Evolutionary conservation across 2,888 invertebrate species (phyloP).

Genomic region (Calliopum simillimum): DNA sequence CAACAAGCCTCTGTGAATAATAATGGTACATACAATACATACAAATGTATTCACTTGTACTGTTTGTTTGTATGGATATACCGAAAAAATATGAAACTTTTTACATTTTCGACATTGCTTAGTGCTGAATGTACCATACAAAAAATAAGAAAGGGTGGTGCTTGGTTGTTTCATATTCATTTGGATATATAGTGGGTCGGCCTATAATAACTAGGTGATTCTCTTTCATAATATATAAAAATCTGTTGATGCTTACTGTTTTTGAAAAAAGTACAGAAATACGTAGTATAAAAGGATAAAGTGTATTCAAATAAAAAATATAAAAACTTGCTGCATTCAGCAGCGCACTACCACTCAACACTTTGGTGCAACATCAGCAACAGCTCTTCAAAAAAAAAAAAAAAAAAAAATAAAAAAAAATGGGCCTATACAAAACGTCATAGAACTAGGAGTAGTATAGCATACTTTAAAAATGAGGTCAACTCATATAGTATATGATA

Average conservation of each 20-base stretch:
- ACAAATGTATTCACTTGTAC: not conserved
- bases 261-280: not conserved
- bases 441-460: not conserved
- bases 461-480: constrained; percentile 17
- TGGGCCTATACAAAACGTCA: not conserved
- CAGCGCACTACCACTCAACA: no score
- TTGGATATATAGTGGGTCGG: constrained; percentile 1
- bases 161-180: not conserved
- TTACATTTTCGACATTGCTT: constrained; percentile 19
- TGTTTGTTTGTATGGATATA: not conserved
- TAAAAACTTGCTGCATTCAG: not conserved
- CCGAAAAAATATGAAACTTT: constrained; percentile 13
- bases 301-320: constrained; percentile 23
- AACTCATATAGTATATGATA: not conserved
- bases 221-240: not conserved
- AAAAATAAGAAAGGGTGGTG: constrained; percentile 4
- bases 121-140: no score
- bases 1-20: constrained; percentile 2
- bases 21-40: not conserved
- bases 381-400: not conserved
- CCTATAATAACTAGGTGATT: not conserved
- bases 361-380: not conserved
- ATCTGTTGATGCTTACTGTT: constrained; percentile 8
- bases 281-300: not conserved
- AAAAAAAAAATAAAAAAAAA: not conserved